These are phyloP conservation scores for Stegodyphus dumicola DNA, from an alignment of 1,140 invertebrate genomes.

Conservation along the genomic window DNA sequence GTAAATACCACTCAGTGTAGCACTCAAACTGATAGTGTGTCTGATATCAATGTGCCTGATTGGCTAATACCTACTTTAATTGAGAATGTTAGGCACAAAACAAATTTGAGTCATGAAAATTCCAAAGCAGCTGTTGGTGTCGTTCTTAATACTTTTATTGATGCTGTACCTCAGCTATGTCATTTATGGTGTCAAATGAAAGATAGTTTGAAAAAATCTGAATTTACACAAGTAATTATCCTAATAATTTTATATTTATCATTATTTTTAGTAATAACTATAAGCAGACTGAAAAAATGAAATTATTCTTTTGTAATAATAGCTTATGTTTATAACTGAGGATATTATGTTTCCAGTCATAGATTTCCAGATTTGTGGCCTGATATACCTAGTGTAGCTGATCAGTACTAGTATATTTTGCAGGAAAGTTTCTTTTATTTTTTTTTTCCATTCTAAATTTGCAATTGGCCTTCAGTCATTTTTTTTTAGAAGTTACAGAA, in stretches of 20 bases:
- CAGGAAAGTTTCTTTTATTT: no score
- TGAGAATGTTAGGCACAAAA: conserved; percentile 46
- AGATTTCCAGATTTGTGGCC: no score
- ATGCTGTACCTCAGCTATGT: conserved; percentile 38
- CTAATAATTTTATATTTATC: neutral
- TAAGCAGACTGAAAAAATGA: no score
- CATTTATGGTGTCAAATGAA: conserved; percentile 30
- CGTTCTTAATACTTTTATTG: conserved; percentile 41
- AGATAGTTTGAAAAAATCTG: conserved; percentile 35
- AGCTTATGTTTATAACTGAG: no score
- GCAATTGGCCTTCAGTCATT: no score
- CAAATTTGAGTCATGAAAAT: conserved; percentile 50
- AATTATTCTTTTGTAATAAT: no score
- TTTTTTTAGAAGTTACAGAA: no score
- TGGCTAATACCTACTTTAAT: conserved; percentile 48
- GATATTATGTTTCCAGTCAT: no score
- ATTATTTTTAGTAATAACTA: no score
- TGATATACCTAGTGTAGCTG: no score
- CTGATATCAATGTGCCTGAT: conserved; percentile 35
- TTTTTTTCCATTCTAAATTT: no score
- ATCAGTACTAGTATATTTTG: no score
- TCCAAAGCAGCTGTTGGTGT: conserved; percentile 45
- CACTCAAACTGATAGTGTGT: conserved; percentile 37
- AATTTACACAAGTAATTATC: conserved; percentile 28
- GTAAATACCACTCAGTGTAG: neutral